phyloP scores from a whole-genome alignment of 2,113 vertebrate genomes.

The Apeltes quadracus region DNA sequence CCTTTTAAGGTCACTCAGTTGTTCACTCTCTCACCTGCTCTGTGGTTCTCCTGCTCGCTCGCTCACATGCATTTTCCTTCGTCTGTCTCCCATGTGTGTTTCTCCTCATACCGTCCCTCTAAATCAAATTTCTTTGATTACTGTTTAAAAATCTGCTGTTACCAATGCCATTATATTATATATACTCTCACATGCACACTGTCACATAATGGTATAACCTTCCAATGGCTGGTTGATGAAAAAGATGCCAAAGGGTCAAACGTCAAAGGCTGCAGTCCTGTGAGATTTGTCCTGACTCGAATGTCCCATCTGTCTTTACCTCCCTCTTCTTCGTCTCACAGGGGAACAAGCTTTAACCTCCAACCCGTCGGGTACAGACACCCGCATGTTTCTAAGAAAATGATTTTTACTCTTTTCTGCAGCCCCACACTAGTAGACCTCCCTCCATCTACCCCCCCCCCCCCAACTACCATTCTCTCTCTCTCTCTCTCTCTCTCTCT shows the following conservation, averaged over 20 bases:
- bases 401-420: conserved; percentile 61
- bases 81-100: neutral
- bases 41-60: conserved; percentile 11
- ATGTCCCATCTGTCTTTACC: conserved; percentile 50
- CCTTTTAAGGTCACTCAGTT: conserved; percentile 74
- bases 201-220: conserved; percentile 31
- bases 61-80: neutral
- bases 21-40: conserved; percentile 36
- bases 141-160: conserved; percentile 10
- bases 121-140: neutral
- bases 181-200: neutral
- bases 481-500: conserved; percentile 2
- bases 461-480: neutral
- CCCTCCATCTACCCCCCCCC: neutral
- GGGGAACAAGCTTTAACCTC: conserved; percentile 36
- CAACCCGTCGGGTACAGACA: conserved; percentile 49
- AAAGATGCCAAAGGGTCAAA: conserved; percentile 49
- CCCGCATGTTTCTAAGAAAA: conserved; percentile 55
- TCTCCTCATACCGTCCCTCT: conserved; percentile 17
- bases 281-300: conserved; percentile 38
- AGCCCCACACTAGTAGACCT: conserved; percentile 24
- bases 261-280: conserved; percentile 41
- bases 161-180: conserved; percentile 31
- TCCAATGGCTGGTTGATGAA: conserved; percentile 27
- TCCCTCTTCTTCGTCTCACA: conserved; percentile 32